Conservation (phyloP, 2,888 invertebrate species). For the Cheilosia pagana region DNA sequence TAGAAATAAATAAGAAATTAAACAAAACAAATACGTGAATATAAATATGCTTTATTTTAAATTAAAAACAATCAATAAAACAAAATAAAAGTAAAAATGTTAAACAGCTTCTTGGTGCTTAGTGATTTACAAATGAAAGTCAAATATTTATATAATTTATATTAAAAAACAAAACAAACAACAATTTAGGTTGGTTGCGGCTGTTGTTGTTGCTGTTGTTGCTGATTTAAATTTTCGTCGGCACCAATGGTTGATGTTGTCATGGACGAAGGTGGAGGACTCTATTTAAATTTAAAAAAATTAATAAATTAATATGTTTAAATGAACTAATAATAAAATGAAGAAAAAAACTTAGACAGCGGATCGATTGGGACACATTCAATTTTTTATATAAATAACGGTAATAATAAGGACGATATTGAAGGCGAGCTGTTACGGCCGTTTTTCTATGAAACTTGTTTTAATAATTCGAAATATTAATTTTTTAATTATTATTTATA, state of each 20-base stretch:
- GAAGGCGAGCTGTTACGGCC: slow-evolving; percentile 35
- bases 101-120: slow-evolving; percentile 67
- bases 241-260: slow-evolving; percentile 86
- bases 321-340: slow-evolving; percentile 60
- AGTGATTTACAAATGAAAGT: slow-evolving; percentile 37
- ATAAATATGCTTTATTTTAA: slow-evolving; percentile 32
- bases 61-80: slow-evolving; percentile 31
- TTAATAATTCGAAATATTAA: no score
- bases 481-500: no score
- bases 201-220: slow-evolving; percentile 79
- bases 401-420: slow-evolving; percentile 74
- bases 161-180: slow-evolving; percentile 15
- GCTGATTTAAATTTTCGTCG: slow-evolving; percentile 90
- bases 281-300: slow-evolving; percentile 84
- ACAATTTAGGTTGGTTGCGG: slow-evolving; percentile 65
- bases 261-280: slow-evolving; percentile 87
- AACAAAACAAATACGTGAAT: slow-evolving; percentile 16
- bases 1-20: background rate
- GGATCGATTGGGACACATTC: background rate
- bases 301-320: slow-evolving; percentile 50
- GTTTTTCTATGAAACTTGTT: no score
- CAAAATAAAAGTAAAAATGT: slow-evolving; percentile 23
- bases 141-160: slow-evolving; percentile 17
- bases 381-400: background rate
- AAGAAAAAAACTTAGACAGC: slow-evolving; percentile 76